Evolutionary conservation across 2,113 vertebrate genomes (phyloP), one percentile per base, ranked within the genome.

Genomic region (Ptyas mucosa): DNA sequence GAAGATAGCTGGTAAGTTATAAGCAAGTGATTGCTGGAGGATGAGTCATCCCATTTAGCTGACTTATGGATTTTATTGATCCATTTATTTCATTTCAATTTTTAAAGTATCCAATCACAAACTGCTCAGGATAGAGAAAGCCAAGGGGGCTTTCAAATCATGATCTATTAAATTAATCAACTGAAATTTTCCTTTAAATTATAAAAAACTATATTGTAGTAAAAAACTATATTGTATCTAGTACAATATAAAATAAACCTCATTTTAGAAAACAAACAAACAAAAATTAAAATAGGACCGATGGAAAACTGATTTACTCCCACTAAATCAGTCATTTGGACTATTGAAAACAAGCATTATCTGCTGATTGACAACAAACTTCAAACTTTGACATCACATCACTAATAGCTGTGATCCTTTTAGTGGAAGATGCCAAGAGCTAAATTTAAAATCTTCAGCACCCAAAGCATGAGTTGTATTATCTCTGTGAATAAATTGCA

Each of bases 21-120:
- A 92, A 94, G 90, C 85, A 93, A 29, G 5, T 8, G 92, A n/a
- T 96, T 96, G 29, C 21, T 89, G 87, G 20, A 87, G 69, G 51
- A 90, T 92, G 64, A 92, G 94, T 94, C 93, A 94, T 94, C n/a
- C 57, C 46, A 24, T 69, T 23, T 8, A 89, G 55, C 49, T 52
- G 20, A 93, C 18, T 51, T 93, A 54, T 53, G n/a, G 51, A 54
- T 92, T 46, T 55, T 29, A 89, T 55, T 55, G 91, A 88, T 88
- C 87, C 61, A 69, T 69, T 69, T 26, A 23, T 81, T 55, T 69
- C 51, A 34, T 54, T 88, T 29, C 87, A 46, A 43, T 91, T 91
- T 64, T 85, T 51, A 52, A 91, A 52, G 12, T 51, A 75, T 75
- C 61, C 34, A 89, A 21, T 75, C 34, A 3, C 61, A 81, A 54